A percentile compares a stretch with the other conserved stretches of the same genome.
Evolutionary conservation across 2,113 vertebrate species (phyloP).

Genomic region (Sebastes schlegelii): DNA sequence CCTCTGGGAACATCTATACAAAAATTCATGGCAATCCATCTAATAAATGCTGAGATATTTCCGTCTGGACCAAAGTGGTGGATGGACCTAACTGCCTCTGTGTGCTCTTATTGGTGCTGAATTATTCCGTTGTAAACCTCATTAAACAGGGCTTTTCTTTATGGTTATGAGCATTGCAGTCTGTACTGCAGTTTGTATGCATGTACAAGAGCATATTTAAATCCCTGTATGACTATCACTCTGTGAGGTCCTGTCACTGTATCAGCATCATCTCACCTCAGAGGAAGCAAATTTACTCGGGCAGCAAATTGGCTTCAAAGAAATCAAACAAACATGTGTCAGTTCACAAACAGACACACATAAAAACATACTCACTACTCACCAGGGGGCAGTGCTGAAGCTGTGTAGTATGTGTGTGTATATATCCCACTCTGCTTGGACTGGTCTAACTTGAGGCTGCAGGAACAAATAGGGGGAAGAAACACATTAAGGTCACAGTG

Average conservation of each 20-base stretch:
- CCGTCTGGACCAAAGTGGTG: background rate
- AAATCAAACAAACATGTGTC: background rate
- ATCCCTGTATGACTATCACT: slow-evolving; percentile 9
- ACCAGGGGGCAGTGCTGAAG: background rate
- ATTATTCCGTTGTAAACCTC: background rate
- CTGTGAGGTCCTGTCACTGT: slow-evolving; percentile 12
- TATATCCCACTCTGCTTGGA: slow-evolving; percentile 15
- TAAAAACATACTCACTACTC: background rate
- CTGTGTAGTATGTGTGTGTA: background rate
- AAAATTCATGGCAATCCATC: background rate
- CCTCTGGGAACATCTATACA: background rate
- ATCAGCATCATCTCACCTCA: slow-evolving; percentile 8
- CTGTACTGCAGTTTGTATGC: background rate
- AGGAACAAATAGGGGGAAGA: slow-evolving; percentile 69
- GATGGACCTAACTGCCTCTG: background rate
- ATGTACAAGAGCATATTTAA: slow-evolving; percentile 25
- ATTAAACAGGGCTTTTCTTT: slow-evolving; percentile 10
- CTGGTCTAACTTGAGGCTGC: slow-evolving; percentile 15
- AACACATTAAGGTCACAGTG: slow-evolving; percentile 63
- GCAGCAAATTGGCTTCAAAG: slow-evolving; percentile 12
- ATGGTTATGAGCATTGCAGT: background rate
- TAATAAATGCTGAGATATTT: background rate
- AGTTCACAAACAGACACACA: background rate
- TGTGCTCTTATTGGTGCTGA: background rate
- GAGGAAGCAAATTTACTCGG: slow-evolving; percentile 2